Evolutionary conservation across 1,140 invertebrate species (phyloP).

Genomic region (Cherax quadricarinatus): DNA sequence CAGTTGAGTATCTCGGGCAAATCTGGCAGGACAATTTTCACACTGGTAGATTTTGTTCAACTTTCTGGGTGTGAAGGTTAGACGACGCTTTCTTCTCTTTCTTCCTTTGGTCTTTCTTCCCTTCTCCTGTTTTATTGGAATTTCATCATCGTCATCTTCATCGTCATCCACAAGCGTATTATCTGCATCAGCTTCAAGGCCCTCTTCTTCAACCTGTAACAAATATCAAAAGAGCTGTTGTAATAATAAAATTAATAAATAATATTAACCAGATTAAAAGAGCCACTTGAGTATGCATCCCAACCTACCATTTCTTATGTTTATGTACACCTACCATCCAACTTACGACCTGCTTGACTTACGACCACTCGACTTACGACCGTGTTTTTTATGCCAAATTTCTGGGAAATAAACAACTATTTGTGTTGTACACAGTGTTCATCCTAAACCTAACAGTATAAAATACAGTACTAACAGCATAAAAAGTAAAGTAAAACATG

Average conservation of each 20-base stretch:
- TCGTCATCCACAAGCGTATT: slow-evolving; percentile 14
- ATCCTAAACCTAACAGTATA: no score
- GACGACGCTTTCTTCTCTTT: slow-evolving; percentile 40
- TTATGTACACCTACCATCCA: no score
- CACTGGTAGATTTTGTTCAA: slow-evolving; percentile 56
- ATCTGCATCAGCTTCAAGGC: background rate
- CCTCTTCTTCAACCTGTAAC: slow-evolving; percentile 17
- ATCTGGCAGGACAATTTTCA: slow-evolving; percentile 54
- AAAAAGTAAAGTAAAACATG: no score
- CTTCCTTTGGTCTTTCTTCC: slow-evolving; percentile 19
- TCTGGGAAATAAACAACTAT: no score
- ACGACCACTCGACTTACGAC: no score
- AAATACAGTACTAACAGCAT: no score
- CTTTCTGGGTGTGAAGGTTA: slow-evolving; percentile 48
- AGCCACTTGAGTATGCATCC: background rate
- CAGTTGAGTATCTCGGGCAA: slow-evolving; percentile 60
- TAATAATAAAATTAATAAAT: background rate
- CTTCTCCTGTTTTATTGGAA: slow-evolving; percentile 26
- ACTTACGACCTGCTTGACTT: no score
- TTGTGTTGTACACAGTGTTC: no score
- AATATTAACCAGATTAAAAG: background rate
- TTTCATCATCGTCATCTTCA: slow-evolving; percentile 36
- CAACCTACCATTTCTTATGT: no score
- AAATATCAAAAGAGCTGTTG: no score
- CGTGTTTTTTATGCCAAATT: no score